These are phyloP conservation scores for Poecile montanus DNA, from an alignment of 2,797 vertebrate genomes.

Conservation along the genomic window DNA sequence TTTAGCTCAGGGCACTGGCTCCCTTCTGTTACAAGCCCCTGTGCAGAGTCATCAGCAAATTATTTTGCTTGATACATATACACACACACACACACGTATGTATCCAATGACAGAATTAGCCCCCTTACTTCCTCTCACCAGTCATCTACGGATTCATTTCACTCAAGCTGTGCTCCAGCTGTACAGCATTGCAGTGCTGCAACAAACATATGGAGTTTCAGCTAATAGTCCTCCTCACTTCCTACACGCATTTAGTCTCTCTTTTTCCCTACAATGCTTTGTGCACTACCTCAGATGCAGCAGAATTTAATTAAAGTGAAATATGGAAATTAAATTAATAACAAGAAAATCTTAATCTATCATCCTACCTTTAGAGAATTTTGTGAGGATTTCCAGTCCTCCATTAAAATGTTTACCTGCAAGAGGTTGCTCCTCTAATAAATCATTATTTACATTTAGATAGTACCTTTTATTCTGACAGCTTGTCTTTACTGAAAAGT, in stretches of 20 bases:
- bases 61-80: background rate
- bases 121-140: slow-evolving; percentile 37
- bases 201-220: slow-evolving; percentile 37
- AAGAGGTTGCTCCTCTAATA: background rate
- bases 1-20: background rate
- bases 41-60: background rate
- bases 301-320: background rate
- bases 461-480: background rate
- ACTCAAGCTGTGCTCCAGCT: slow-evolving; percentile 64
- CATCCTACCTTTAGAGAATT: background rate
- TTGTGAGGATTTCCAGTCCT: background rate
- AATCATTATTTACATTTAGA: background rate
- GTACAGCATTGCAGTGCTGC: background rate
- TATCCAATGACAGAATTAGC: slow-evolving; percentile 15
- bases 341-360: background rate
- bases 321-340: background rate
- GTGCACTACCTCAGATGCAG: background rate
- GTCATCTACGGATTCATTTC: slow-evolving; percentile 20
- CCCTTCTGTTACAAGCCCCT: background rate
- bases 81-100: background rate
- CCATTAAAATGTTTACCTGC: background rate
- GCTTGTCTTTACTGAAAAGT: background rate
- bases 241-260: background rate
- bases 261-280: background rate
- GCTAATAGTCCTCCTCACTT: background rate